phyloP scores from a whole-genome alignment of 2,113 vertebrate genomes.

The Eidolon helvum region DNA sequence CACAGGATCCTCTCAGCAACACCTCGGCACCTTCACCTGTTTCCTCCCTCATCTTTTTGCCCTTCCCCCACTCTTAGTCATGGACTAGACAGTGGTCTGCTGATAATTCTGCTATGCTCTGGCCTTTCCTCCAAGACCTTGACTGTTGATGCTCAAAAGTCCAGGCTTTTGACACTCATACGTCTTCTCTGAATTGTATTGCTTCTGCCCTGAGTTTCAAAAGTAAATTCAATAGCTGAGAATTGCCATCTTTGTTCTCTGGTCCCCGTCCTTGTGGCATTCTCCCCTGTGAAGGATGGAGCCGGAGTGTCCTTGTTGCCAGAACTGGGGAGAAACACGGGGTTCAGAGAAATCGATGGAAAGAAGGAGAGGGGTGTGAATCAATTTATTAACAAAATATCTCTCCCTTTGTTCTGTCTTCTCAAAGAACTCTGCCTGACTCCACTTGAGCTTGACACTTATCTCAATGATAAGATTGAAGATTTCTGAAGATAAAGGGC shows the following conservation, averaged over 20 bases:
- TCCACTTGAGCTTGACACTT: neutral
- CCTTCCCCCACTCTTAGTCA: accelerated
- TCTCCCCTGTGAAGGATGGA: neutral
- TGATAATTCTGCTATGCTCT: neutral
- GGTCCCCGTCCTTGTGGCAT: neutral
- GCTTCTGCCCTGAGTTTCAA: neutral
- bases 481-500: neutral
- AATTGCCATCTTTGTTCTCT: no score
- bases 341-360: neutral
- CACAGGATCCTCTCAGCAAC: neutral
- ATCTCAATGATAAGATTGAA: neutral
- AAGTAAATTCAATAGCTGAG: neutral
- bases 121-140: neutral
- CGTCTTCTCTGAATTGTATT: neutral
- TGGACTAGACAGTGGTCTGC: neutral
- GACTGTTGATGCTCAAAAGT: neutral
- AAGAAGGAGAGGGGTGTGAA: no score
- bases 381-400: neutral
- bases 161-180: neutral
- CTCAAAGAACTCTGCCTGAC: neutral
- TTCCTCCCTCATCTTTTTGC: neutral
- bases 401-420: neutral
- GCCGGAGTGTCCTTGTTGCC: neutral
- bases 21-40: neutral
- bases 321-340: neutral